phyloP scores from a whole-genome alignment of 2,113 vertebrate genomes.

The Tylochromis polylepis region DNA sequence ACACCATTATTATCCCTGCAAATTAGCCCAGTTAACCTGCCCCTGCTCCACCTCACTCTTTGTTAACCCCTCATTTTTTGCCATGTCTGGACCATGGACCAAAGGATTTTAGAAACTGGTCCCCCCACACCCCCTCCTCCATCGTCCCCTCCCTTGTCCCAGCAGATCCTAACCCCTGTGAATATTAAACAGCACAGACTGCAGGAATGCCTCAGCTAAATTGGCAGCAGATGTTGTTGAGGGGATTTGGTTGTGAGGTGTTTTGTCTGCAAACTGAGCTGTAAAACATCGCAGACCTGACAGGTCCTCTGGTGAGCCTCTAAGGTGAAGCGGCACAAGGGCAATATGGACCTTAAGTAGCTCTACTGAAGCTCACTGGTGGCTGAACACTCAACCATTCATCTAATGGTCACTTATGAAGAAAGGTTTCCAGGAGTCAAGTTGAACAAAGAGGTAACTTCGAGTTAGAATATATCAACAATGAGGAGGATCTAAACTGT shows the following conservation, averaged over 20 bases:
- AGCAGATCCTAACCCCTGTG: conserved; percentile 69
- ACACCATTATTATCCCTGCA: conserved; percentile 68
- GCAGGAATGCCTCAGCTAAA: conserved; percentile 70
- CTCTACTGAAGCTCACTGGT: conserved; percentile 6
- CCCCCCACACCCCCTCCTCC: not conserved
- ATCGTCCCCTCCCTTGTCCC: conserved; percentile 26
- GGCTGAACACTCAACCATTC: conserved; percentile 31
- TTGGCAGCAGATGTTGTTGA: conserved; percentile 77
- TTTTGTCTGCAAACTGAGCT: conserved; percentile 73
- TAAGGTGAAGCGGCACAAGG: conserved; percentile 25
- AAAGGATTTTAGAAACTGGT: conserved; percentile 8
- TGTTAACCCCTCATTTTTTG: conserved; percentile 75
- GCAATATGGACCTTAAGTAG: not conserved
- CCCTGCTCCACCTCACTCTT: conserved; percentile 58
- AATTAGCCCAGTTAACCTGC: conserved; percentile 69
- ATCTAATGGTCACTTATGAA: conserved; percentile 51
- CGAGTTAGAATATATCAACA: not conserved
- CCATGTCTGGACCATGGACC: conserved; percentile 52
- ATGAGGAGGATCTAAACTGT: not conserved
- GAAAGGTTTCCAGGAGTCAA: conserved; percentile 10
- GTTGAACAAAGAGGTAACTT: conserved; percentile 2
- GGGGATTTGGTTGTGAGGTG: conserved; percentile 64
- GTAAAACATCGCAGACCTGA: conserved; percentile 67
- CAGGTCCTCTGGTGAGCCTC: conserved; percentile 56
- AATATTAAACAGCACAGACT: conserved; percentile 76